These are phyloP conservation scores for Tribolium madens DNA, from an alignment of 1,140 invertebrate genomes.

Conservation along the genomic window DNA sequence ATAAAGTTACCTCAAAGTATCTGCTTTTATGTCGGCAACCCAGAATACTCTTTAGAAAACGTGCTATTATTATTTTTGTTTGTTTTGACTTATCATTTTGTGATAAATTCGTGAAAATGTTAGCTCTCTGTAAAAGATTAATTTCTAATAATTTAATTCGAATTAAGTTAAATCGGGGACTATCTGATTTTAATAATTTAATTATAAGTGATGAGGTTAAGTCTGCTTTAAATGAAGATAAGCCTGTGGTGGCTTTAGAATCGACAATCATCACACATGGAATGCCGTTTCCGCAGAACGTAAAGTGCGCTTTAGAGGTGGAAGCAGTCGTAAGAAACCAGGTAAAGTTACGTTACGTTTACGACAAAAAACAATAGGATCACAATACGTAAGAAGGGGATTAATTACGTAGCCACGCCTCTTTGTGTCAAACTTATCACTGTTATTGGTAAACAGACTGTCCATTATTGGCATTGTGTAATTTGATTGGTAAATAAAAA, in stretches of 20 bases:
- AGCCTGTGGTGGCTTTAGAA: slow-evolving; percentile 93
- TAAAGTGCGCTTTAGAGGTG: slow-evolving; percentile 85
- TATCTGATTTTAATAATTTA: slow-evolving; percentile 6
- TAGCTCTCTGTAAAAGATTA: background rate
- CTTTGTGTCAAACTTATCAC: background rate
- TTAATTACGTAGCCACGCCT: background rate
- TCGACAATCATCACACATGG: slow-evolving; percentile 99
- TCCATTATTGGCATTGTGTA: no score
- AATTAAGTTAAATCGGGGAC: background rate
- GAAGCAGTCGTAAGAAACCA: slow-evolving; percentile 81
- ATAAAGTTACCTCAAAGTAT: slow-evolving; percentile 7
- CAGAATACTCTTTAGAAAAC: slow-evolving; percentile 2
- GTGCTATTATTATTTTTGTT: background rate
- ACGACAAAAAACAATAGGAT: background rate
- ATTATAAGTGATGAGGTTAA: slow-evolving; percentile 68
- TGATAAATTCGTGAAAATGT: slow-evolving; percentile 11
- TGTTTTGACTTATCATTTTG: background rate
- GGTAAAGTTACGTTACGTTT: slow-evolving; percentile 66
- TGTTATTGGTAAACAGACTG: no score
- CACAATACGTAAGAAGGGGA: no score
- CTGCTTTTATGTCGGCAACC: background rate
- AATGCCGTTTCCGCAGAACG: slow-evolving; percentile 95
- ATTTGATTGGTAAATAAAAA: no score
- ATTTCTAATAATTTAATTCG: background rate
- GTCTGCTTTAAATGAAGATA: slow-evolving; percentile 69